These are phyloP conservation scores for Mus spretus DNA, from an alignment of 2,797 vertebrate species.

Conservation along the genomic window DNA sequence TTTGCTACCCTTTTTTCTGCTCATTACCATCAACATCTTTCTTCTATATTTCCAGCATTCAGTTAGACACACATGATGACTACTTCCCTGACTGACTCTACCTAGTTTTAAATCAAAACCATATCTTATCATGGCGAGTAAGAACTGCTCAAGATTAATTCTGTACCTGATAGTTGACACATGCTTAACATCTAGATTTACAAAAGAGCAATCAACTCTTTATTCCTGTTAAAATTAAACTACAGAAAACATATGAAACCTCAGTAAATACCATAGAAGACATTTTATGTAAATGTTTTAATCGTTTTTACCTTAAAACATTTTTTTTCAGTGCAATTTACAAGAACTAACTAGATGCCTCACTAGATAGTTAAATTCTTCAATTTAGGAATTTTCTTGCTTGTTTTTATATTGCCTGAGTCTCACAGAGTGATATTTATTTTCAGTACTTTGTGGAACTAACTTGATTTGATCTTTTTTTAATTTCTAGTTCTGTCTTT, in stretches of 20 bases:
- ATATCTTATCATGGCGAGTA: background rate
- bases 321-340: background rate
- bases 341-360: background rate
- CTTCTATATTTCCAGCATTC: background rate
- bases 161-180: background rate
- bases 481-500: background rate
- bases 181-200: background rate
- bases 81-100: background rate
- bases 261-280: background rate
- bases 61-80: background rate
- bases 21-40: background rate
- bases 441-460: background rate
- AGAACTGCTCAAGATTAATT: background rate
- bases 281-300: background rate
- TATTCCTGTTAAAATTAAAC: conserved; percentile 21
- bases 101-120: background rate
- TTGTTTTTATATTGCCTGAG: background rate
- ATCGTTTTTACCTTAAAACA: background rate
- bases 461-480: background rate
- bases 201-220: background rate
- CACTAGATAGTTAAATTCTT: background rate
- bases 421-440: too few relatives aligned
- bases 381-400: background rate
- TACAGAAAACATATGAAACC: background rate
- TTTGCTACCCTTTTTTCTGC: background rate